Evolutionary conservation across 2,888 invertebrate species (phyloP), one percentile per base, ranked within the genome.

Genomic region (Tortricodes alternella): DNA sequence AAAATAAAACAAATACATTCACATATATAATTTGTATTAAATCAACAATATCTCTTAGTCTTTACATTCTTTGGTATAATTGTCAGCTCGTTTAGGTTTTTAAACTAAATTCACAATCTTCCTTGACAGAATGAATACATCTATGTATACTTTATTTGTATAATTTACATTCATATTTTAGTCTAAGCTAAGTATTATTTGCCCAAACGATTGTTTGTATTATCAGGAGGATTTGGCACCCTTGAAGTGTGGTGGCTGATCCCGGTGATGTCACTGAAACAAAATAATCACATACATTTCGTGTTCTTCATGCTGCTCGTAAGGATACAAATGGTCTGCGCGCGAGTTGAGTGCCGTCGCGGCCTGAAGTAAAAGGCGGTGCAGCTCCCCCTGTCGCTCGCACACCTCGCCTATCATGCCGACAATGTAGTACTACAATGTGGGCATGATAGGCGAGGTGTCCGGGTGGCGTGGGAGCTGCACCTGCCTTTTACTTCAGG

Each of bases 1-100:
- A 21, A 67, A 76, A 70, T 73, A 68, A 89, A 82, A 84, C 67
- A 74, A 73, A 66, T 66, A 57, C 35, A 44, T 48, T 68, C 64
- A 89, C 89, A 88, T 86, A 85, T 81, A 85, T 89, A 88, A 86
- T 90, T 89, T 90, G 85, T 89, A 89, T 90, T 90, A 89, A 89
- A 90, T 89, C 89, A 90, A 89, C 89, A 89, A 87, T 89, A 82
- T 78, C 11, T 72, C 81, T 86, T 88, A 84, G 78, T 87, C 83
- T 89, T 87, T 86, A 89, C 89, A 89, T 79, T 87, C 83, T 89
- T 89, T 89, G 90, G 89, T 88, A 80, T 81, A 85, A 71, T 75
- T 74, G 75, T 83, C 79, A 89, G 88, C 88, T 89, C 87, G 71
- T 84, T 85, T 82, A 78, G 77, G 76, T 83, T 80, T 73, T 78